Conservation (phyloP, 1,140 invertebrate genomes). For the Lepidotrigona ventralis region DNA sequence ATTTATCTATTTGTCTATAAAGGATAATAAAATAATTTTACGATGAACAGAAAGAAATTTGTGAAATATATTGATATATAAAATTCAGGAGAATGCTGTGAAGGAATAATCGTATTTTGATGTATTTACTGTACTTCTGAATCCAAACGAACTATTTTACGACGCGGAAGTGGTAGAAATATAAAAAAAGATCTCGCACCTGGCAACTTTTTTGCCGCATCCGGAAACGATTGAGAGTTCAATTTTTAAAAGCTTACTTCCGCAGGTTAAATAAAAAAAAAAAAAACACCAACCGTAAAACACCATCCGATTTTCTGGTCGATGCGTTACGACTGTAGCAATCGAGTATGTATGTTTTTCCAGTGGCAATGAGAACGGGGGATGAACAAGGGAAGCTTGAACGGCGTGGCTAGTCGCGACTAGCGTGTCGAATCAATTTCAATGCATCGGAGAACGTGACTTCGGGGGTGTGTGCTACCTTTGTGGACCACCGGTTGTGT, state of each 20-base stretch:
- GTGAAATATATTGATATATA: too few species aligned
- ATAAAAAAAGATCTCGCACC: conserved; percentile 47
- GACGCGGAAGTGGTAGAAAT: conserved; percentile 7
- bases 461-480: conserved; percentile 65
- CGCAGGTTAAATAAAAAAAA: not conserved
- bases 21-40: not conserved
- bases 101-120: not conserved
- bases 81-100: too few species aligned
- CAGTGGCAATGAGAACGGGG: not conserved
- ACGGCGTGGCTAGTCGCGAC: conserved; percentile 44
- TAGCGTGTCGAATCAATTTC: conserved; percentile 73
- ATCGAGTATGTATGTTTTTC: not conserved
- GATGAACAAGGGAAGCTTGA: conserved; percentile 23
- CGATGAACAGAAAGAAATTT: not conserved
- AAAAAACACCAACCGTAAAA: conserved; percentile 4
- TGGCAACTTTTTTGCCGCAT: conserved; percentile 21
- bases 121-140: too few species aligned
- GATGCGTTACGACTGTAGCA: conserved; percentile 2
- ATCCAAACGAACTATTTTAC: not conserved
- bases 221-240: conserved; percentile 25
- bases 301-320: conserved; percentile 8
- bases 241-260: conserved; percentile 31
- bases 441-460: conserved; percentile 60
- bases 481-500: conserved; percentile 65
- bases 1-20: not conserved